A percentile compares a stretch with the other conserved stretches of the same genome.
Evolutionary conservation across 2,113 vertebrate genomes (phyloP).

Genomic region (Phalacrocorax brasilianus): DNA sequence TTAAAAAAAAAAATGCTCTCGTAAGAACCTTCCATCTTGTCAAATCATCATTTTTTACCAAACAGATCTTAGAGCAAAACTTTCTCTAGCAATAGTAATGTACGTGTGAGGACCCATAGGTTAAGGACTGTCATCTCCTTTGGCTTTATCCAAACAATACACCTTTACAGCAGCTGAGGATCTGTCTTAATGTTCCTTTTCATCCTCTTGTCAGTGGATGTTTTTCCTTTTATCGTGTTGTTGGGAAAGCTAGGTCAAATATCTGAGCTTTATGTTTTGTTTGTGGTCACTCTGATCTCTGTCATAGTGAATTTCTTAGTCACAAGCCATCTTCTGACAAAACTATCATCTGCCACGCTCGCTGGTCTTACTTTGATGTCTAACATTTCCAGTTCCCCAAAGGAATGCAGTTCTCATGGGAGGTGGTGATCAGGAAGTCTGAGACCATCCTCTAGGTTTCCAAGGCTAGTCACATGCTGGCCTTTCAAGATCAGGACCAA

Average conservation of each 20-base stretch:
- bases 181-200: background rate
- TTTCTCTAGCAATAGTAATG: background rate
- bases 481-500: background rate
- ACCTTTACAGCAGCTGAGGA: background rate
- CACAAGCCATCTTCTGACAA: background rate
- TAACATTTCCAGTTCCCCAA: background rate
- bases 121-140: background rate
- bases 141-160: background rate
- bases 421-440: background rate
- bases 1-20: background rate
- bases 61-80: background rate
- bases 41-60: background rate
- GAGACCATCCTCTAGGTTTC: background rate
- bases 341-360: background rate
- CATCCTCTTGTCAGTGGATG: background rate
- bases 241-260: background rate
- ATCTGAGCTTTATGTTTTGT: background rate
- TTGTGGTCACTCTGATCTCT: slow-evolving; percentile 1
- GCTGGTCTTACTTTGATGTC: background rate
- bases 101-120: background rate
- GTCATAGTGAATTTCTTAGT: background rate
- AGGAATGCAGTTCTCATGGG: background rate
- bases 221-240: background rate
- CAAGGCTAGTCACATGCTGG: background rate
- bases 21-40: background rate